phyloP scores from a whole-genome alignment of 2,113 vertebrate genomes.

The Thunnus thynnus region DNA sequence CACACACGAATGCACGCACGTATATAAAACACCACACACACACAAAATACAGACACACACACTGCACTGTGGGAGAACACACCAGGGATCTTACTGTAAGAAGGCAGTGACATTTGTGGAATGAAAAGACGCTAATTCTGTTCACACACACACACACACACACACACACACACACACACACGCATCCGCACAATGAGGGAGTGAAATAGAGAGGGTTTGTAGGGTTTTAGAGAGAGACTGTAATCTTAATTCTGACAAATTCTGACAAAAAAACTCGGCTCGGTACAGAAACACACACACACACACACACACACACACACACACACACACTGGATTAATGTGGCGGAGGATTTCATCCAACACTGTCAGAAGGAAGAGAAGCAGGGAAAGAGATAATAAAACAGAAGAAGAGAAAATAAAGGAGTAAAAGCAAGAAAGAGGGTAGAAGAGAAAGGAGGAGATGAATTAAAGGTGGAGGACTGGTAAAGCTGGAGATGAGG shows the following conservation, averaged over 20 bases:
- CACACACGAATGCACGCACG: not conserved
- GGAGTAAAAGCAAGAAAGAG: not conserved
- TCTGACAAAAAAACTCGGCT: too few species aligned
- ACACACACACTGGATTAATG: not conserved
- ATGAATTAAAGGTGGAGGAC: conserved; percentile 23
- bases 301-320: too few species aligned
- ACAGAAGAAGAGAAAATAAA: not conserved
- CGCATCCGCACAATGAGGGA: too few species aligned
- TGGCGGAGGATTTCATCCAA: conserved; percentile 4
- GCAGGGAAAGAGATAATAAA: not conserved
- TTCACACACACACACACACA: not conserved
- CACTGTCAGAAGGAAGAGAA: not conserved
- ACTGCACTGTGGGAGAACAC: not conserved
- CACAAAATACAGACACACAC: not conserved
- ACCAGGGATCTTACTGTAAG: not conserved
- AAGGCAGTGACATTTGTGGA: not conserved
- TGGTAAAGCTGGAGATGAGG: not conserved
- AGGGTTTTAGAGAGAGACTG: too few species aligned
- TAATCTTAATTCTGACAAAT: too few species aligned
- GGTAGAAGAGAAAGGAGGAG: not conserved
- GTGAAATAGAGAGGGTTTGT: too few species aligned
- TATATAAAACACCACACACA: not conserved
- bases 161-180: too few species aligned
- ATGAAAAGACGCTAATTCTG: conserved; percentile 1
- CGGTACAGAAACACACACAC: too few species aligned